A percentile compares a stretch with the other conserved stretches of the same genome.
phyloP scores from a whole-genome alignment of 30 jellyfish, hydroid and myxozoan species.

The Pseudorhiza aurosa region DNA sequence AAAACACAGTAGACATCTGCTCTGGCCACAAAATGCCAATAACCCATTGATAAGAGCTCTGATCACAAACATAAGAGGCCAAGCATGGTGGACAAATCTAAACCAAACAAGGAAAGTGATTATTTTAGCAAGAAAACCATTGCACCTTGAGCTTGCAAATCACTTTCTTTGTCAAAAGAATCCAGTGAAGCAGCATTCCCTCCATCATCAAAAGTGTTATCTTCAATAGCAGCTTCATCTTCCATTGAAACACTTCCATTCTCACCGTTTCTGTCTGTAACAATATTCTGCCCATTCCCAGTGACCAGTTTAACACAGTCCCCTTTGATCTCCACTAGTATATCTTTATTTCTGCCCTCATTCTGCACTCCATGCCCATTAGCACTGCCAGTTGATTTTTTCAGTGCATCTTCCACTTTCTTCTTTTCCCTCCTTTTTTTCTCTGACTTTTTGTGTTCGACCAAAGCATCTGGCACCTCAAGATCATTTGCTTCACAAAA shows the following conservation, averaged over 20 bases:
- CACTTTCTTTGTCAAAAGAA: not conserved
- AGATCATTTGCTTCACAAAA: constrained; percentile 76
- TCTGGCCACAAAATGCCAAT: too few relatives aligned
- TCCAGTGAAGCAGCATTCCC: not conserved
- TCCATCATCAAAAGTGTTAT: not conserved
- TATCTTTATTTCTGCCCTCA: not conserved
- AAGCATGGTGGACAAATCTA: too few relatives aligned
- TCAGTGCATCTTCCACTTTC: not conserved
- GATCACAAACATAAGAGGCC: too few relatives aligned
- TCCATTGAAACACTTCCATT: not conserved
- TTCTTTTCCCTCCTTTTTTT: constrained; percentile 40
- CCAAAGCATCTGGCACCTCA: constrained; percentile 58
- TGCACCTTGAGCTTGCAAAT: not conserved
- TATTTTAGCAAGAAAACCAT: too few relatives aligned
- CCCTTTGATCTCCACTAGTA: constrained; percentile 2
- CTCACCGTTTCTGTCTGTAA: not conserved
- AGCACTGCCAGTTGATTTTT: not conserved
- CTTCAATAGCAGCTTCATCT: too few relatives aligned
- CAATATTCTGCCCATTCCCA: not conserved
- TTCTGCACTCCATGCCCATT: not conserved
- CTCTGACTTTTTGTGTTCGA: constrained; percentile 11
- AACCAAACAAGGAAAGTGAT: too few relatives aligned
- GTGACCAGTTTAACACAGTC: not conserved
- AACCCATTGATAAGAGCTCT: too few relatives aligned
- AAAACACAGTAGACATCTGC: too few relatives aligned